phyloP scores from a whole-genome alignment of 2,797 vertebrate species.

The Acrocephalus scirpaceus region DNA sequence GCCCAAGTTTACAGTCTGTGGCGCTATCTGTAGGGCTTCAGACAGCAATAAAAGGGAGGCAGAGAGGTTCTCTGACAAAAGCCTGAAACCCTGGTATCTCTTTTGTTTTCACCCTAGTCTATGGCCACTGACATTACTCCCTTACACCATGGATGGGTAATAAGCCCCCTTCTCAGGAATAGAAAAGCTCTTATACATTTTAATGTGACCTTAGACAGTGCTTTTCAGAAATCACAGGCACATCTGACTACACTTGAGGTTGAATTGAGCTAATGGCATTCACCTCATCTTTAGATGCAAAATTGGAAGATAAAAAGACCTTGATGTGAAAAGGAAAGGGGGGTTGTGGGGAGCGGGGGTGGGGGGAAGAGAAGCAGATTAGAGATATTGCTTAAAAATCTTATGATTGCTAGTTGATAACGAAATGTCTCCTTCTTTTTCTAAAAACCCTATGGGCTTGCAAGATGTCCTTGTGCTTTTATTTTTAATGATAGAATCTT shows the following conservation, averaged over 20 bases:
- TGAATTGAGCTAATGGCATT: slow-evolving; percentile 88
- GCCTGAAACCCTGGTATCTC: slow-evolving; percentile 71
- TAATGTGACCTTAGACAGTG: slow-evolving; percentile 86
- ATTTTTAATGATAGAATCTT: slow-evolving; percentile 91
- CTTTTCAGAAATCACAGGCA: slow-evolving; percentile 85
- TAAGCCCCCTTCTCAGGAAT: slow-evolving; percentile 81
- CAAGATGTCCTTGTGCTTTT: slow-evolving; percentile 80
- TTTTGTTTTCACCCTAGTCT: slow-evolving; percentile 81
- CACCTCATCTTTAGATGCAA: slow-evolving; percentile 87
- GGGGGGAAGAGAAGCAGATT: slow-evolving; percentile 76
- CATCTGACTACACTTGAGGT: slow-evolving; percentile 87
- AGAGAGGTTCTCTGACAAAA: slow-evolving; percentile 75
- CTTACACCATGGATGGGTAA: slow-evolving; percentile 79
- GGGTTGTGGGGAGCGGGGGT: slow-evolving; percentile 54
- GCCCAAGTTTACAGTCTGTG: slow-evolving; percentile 65
- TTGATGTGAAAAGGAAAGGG: slow-evolving; percentile 82
- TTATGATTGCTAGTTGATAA: slow-evolving; percentile 80
- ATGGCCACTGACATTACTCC: slow-evolving; percentile 80
- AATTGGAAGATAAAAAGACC: slow-evolving; percentile 89
- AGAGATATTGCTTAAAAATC: slow-evolving; percentile 84
- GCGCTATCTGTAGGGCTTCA: slow-evolving; percentile 42
- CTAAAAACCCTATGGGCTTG: slow-evolving; percentile 77
- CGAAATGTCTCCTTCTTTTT: slow-evolving; percentile 83
- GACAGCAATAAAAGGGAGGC: slow-evolving; percentile 59
- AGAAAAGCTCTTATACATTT: slow-evolving; percentile 86